Percentiles rank a stretch among this genome's conserved stretches.
These are phyloP conservation scores for Megalops cyprinoides DNA, from an alignment of 2,797 vertebrate genomes.

Conservation along the genomic window DNA sequence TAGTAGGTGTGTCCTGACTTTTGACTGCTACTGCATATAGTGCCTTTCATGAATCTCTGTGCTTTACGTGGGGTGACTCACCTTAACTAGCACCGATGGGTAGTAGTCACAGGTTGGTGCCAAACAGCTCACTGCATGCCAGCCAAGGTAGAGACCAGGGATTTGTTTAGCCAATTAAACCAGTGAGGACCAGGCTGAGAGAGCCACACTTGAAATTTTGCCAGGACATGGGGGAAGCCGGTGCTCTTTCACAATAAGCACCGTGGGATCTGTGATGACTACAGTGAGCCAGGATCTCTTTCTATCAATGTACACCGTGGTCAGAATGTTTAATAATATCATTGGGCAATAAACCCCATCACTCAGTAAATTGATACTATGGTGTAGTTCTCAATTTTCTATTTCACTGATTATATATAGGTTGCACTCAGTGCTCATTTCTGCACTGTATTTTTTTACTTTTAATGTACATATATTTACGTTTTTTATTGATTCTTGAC, in stretches of 20 bases:
- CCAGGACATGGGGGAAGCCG: not conserved
- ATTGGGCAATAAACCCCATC: too few species aligned
- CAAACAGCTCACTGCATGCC: not conserved
- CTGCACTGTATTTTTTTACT: too few species aligned
- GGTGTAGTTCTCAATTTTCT: too few species aligned
- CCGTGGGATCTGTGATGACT: not conserved
- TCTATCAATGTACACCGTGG: too few species aligned
- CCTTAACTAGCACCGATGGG: not conserved
- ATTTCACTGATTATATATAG: too few species aligned
- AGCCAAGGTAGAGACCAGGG: not conserved
- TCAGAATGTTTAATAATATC: too few species aligned
- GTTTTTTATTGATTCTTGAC: too few species aligned
- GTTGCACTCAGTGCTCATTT: too few species aligned
- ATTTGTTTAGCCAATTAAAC: not conserved
- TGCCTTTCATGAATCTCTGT: not conserved
- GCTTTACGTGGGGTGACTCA: not conserved
- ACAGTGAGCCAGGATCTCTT: not conserved
- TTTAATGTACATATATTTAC: too few species aligned
- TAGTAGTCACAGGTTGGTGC: not conserved
- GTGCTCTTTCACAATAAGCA: not conserved
- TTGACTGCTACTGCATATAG: too few species aligned
- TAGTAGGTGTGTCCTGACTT: too few species aligned
- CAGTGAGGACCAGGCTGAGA: not conserved
- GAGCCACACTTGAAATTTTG: not conserved
- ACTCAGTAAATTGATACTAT: too few species aligned